Evolutionary conservation across 2,888 invertebrate genomes (phyloP).

Genomic region (Mamestra brassicae): DNA sequence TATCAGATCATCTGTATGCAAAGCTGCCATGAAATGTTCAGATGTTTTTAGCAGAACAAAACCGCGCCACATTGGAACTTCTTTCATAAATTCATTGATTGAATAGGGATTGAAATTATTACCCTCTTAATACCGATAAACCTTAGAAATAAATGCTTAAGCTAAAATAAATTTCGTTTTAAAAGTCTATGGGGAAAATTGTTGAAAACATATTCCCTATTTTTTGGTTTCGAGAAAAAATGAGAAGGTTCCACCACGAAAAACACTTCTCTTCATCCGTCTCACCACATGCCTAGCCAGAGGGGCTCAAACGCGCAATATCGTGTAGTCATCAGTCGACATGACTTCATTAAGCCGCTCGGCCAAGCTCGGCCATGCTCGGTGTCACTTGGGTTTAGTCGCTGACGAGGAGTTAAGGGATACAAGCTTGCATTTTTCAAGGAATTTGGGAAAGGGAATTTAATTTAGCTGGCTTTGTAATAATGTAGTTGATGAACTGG

Average conservation of each 20-base stretch:
- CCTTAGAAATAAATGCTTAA: neutral
- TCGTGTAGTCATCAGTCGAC: slow-evolving; percentile 53
- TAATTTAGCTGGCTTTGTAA: slow-evolving; percentile 11
- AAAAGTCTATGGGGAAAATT: neutral
- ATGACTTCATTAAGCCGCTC: slow-evolving; percentile 55
- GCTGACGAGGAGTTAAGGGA: slow-evolving; percentile 34
- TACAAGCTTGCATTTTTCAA: slow-evolving; percentile 22
- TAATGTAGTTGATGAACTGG: neutral
- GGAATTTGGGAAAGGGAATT: slow-evolving; percentile 8
- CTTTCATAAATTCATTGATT: neutral
- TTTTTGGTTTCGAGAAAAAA: neutral
- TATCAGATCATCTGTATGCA: too few species aligned
- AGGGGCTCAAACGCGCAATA: slow-evolving; percentile 3
- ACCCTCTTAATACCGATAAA: neutral
- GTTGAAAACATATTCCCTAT: neutral
- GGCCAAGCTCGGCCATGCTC: slow-evolving; percentile 24
- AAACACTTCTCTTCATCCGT: neutral
- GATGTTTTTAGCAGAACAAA: too few species aligned
- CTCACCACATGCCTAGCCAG: neutral
- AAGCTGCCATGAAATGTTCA: too few species aligned
- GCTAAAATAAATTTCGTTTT: too few species aligned
- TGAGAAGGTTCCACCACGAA: neutral
- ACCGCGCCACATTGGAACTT: neutral
- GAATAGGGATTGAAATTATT: neutral
- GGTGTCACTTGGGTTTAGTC: slow-evolving; percentile 33